Evolutionary conservation across 2,888 invertebrate genomes (phyloP).

Genomic region (Lasioglossum pauxillum): DNA sequence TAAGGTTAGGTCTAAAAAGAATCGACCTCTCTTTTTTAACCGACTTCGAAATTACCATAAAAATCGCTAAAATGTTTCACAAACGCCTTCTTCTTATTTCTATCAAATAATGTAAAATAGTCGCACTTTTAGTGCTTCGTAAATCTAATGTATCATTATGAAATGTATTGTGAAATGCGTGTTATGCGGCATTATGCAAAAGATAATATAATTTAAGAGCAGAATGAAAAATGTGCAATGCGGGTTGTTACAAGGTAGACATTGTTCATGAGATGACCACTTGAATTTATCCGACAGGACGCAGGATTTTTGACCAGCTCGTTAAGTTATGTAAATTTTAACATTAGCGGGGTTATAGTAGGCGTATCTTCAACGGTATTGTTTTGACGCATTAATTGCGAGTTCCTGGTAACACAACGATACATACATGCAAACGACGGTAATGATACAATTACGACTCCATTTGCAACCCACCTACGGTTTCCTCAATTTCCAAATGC

Average conservation of each 20-base stretch:
- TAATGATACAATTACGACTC: slow-evolving; percentile 18
- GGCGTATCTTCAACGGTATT: slow-evolving; percentile 1
- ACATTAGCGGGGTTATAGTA: slow-evolving; percentile 2
- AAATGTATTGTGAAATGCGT: no score
- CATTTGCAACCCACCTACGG: slow-evolving; percentile 16
- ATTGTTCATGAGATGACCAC: not conserved
- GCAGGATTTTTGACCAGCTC: slow-evolving; percentile 1
- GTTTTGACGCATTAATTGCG: slow-evolving; percentile 35
- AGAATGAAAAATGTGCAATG: not conserved
- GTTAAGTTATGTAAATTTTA: slow-evolving; percentile 4
- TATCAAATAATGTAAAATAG: no score
- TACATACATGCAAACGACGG: not conserved
- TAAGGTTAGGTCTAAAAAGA: no score
- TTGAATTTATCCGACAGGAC: not conserved
- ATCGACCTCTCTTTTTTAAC: no score
- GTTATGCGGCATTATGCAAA: no score
- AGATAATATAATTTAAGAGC: not conserved
- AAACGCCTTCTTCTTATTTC: no score
- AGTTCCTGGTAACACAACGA: not conserved
- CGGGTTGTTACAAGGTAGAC: not conserved
- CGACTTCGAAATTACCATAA: no score
- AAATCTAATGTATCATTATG: no score
- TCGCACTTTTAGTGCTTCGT: no score
- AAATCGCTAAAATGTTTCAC: no score
- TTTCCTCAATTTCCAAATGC: slow-evolving; percentile 17